Percentiles rank a stretch among this genome's conserved stretches.
Evolutionary conservation across 2,113 vertebrate genomes (phyloP).

Genomic region (Ictidomys tridecemlineatus): DNA sequence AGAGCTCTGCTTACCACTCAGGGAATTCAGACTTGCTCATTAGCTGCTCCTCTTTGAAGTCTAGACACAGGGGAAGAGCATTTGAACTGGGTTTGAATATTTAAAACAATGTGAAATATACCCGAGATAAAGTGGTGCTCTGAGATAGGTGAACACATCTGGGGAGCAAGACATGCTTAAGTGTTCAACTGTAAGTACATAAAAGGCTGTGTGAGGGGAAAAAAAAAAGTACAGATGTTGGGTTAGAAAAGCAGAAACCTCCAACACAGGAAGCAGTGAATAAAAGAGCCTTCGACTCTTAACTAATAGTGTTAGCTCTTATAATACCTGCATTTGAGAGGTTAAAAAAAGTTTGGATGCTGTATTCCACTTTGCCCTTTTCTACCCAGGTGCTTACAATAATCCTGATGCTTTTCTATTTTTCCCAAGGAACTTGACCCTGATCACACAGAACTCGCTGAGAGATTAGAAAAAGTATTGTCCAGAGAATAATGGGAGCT

Average conservation of each 20-base stretch:
- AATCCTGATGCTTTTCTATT: slow-evolving; percentile 52
- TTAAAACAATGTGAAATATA: neutral
- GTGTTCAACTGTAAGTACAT: neutral
- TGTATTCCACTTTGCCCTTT: slow-evolving; percentile 37
- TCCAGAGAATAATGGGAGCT: slow-evolving; percentile 62
- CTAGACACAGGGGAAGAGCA: neutral
- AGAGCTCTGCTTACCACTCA: neutral
- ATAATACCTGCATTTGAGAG: slow-evolving; percentile 38
- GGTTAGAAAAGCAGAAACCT: neutral
- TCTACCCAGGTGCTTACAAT: slow-evolving; percentile 44
- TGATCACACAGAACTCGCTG: slow-evolving; percentile 7
- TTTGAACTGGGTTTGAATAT: neutral
- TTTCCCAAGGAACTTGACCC: slow-evolving; percentile 45
- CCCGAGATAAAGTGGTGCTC: neutral
- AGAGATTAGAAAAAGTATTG: slow-evolving; percentile 69
- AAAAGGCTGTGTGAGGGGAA: neutral
- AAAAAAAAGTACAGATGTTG: neutral
- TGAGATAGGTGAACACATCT: neutral
- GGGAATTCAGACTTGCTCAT: neutral
- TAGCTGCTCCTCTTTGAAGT: neutral
- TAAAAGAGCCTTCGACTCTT: neutral
- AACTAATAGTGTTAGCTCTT: neutral
- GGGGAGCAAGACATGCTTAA: neutral
- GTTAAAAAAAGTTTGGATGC: slow-evolving; percentile 45
- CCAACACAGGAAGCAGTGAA: neutral